phyloP scores from a whole-genome alignment of 2,888 invertebrate species.

The Halictus ligatus region DNA sequence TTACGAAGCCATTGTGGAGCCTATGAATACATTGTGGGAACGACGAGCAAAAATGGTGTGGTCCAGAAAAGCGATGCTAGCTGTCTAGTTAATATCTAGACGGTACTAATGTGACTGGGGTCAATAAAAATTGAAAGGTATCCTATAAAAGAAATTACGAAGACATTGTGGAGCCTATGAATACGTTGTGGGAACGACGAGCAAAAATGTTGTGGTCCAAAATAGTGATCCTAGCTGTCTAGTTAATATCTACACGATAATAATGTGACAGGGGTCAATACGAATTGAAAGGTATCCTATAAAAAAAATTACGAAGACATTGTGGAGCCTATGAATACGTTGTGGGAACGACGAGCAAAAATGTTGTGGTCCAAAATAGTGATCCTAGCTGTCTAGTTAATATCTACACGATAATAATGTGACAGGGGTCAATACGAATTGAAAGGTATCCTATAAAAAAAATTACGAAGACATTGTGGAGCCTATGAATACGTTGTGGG shows the following conservation, averaged over 20 bases:
- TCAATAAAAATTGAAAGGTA: background rate
- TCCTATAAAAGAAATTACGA: background rate
- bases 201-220: background rate
- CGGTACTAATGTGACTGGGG: background rate
- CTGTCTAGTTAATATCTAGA: too few species aligned
- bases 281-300: fast-evolving
- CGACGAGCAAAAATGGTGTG: background rate
- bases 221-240: background rate
- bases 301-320: background rate
- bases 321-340: background rate
- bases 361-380: background rate
- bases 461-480: background rate
- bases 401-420: background rate
- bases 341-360: background rate
- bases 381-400: background rate
- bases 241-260: background rate
- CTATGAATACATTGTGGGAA: background rate
- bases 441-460: background rate
- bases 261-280: background rate
- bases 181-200: background rate
- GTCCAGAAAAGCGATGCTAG: background rate
- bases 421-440: background rate
- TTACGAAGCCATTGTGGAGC: background rate
- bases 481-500: background rate
- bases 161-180: background rate